Conservation (phyloP, 1,140 invertebrate genomes). For the Drosophila mauritiana region DNA sequence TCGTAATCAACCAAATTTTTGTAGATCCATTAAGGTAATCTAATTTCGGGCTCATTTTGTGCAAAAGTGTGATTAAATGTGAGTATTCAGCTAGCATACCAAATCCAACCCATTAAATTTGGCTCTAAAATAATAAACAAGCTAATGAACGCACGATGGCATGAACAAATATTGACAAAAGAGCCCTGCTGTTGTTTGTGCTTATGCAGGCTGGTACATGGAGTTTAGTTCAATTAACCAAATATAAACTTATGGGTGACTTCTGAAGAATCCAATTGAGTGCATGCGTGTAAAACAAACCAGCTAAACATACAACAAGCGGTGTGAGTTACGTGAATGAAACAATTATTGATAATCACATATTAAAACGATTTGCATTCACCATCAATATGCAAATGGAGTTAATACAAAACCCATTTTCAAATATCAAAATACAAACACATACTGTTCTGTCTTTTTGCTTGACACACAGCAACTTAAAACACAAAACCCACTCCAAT, state of each 20-base stretch:
- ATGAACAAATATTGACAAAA: slow-evolving; percentile 12
- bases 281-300: slow-evolving; percentile 11
- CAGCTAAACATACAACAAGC: slow-evolving; percentile 3
- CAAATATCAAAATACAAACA: not conserved
- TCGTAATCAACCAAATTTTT: too few species aligned
- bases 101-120: not conserved
- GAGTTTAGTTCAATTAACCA: too few species aligned
- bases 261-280: not conserved
- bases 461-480: slow-evolving; percentile 5
- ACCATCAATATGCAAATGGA: slow-evolving; percentile 23
- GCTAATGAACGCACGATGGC: too few species aligned
- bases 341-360: slow-evolving; percentile 24
- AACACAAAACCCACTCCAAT: not conserved
- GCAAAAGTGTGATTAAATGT: too few species aligned
- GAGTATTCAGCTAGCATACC: not conserved
- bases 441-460: slow-evolving; percentile 2
- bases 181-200: slow-evolving; percentile 1
- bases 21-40: too few species aligned
- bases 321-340: slow-evolving; percentile 12
- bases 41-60: too few species aligned
- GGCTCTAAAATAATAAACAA: slow-evolving; percentile 24
- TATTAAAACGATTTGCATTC: slow-evolving; percentile 7
- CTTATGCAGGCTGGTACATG: not conserved
- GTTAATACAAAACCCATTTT: slow-evolving; percentile 3
- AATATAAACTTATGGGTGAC: slow-evolving; percentile 1